Evolutionary conservation across 2,888 invertebrate genomes (phyloP), one percentile per base, ranked within the genome.

Genomic region (Meiosimyza platycephala): DNA sequence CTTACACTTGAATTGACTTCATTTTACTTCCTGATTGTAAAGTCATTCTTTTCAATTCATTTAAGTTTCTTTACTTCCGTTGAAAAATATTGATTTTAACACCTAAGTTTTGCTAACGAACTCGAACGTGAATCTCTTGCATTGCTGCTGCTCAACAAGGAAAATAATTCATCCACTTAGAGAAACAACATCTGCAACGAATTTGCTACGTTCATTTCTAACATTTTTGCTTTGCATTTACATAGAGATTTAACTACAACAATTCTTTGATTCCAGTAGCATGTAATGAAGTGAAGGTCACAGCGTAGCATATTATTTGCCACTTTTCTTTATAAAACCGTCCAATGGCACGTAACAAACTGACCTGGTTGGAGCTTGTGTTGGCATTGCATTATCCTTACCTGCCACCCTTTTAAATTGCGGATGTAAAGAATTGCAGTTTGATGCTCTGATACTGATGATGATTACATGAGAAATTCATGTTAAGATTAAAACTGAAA

Each of bases 401-500:
- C 28, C 55, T 13, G 3, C 13, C 9, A 60, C 15, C 7, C 7
- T 12, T 16, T 16, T 5, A 54, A 54, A 15, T 54, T 54, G 54
- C 15, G 16, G 15, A 54, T 54, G 22, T 12, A 6, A 13, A n/a
- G 12, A 11, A 11, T 6, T n/a, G 11, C 22, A 16, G 12, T 11
- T 55, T 40, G 40, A 40, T 40, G 40, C 40, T 40, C 13, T 22
- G 52, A 28, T 60, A 60, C 13, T 62, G 72, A 55, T 55, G 65
- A 52, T 59, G 71, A 65, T 69, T 69, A 72, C 68, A 72, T 72
- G 63, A 63, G 62, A 68, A 68, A 68, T 72, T 51, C 51, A 68
- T 64, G 68, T 33, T 22, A 28, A 55, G 54, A 68, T 63, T 72
- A 33, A 52, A 69, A 72, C 57, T 54, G 48, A 72, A 72, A 68